Conservation (phyloP, 2,888 invertebrate species). For the Dicyrtoma fusca region DNA sequence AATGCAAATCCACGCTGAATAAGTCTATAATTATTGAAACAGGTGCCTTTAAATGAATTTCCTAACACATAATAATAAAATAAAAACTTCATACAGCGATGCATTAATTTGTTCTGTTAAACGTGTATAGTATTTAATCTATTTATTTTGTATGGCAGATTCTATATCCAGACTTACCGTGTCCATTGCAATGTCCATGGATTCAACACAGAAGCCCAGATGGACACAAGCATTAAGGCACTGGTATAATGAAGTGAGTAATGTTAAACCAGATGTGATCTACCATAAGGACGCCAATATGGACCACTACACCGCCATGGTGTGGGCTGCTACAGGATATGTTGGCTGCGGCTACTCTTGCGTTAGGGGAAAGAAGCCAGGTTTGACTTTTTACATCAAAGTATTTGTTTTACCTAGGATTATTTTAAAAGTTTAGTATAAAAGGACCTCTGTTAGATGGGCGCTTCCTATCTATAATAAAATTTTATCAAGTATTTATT, state of each 20-base stretch:
- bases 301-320: conserved; percentile 22
- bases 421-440: too few relatives aligned
- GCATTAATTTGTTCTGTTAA: too few relatives aligned
- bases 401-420: too few relatives aligned
- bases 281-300: not conserved
- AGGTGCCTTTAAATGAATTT: conserved; percentile 14
- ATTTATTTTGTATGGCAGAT: conserved; percentile 2
- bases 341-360: conserved; percentile 22
- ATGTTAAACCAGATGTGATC: conserved; percentile 13
- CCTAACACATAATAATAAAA: too few relatives aligned
- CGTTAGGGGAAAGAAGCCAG: not conserved
- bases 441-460: too few relatives aligned
- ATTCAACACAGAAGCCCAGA: conserved; percentile 6
- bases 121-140: not conserved
- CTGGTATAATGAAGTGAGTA: conserved; percentile 21
- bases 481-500: too few relatives aligned
- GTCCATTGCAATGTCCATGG: conserved; percentile 12
- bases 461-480: too few relatives aligned
- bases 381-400: not conserved
- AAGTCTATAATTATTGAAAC: conserved; percentile 3
- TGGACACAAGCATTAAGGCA: conserved; percentile 26
- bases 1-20: conserved; percentile 10
- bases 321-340: conserved; percentile 7
- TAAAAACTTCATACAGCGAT: not conserved
- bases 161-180: not conserved